Base-by-base conservation (phyloP, 2,113 vertebrate species). In the Cromileptes altivelis region DNA sequence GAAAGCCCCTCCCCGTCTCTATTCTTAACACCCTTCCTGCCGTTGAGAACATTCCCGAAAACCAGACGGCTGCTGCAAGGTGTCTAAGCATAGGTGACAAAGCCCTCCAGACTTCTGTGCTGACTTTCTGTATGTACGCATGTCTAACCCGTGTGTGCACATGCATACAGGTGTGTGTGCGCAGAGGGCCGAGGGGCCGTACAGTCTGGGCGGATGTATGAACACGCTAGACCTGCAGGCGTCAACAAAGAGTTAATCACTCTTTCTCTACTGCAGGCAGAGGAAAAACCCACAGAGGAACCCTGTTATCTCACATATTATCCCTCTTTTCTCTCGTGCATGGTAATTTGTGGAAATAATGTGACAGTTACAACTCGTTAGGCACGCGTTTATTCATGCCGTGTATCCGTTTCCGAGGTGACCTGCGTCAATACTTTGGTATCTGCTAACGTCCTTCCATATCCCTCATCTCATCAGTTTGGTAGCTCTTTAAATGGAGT, bases 181-280 rank as follows among this genome's bases (percentile, higher is more conserved):
- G 27, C 49, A 9, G 23, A 79, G 73, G 30, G 81, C 81, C 21
- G 33, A 69, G 69, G 58, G 69, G 75, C 79, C 79, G 62, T 52
- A 37, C 33, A 69, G 75, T 88, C 85, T 70, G 80, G 84, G 75
- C 70, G 64, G 88, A 92, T 86, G 89, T 84, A 89, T 58, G 56
- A 85, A 91, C 71, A 67, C 45, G 70, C 53, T 82, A 81, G 85
- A 84, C 75, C 91, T 80, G 83, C 63, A 89, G 89, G 87, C 88
- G 76, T 86, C 85, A 84, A 92, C 90, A 88, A 81, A 85, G 78
- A 82, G 85, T 93, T 91, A 92, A 93, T 93, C 85, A 78, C 76
- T 72, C 74, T 84, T 58, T 78, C 61, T 80, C 50, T 56, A 69
- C 71, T 49, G 67, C 42, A 75, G 33, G 82, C 56, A 2, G 47